Conservation (phyloP, 2,888 invertebrate species). For the Volucella bombylans region DNA sequence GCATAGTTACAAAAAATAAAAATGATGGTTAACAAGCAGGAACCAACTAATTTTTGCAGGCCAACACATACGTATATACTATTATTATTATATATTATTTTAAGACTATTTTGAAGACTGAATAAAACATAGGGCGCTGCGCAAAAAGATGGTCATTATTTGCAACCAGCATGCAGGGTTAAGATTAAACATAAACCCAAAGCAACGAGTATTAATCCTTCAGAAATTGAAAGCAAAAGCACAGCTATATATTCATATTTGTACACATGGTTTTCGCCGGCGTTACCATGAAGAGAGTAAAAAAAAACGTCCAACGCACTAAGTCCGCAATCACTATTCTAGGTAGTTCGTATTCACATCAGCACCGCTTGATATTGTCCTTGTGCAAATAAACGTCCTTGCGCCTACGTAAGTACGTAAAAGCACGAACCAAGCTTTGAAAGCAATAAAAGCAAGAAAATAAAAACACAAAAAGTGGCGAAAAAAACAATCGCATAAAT, state of each 20-base stretch:
- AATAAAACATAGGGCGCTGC: constrained; percentile 8
- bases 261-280: not conserved
- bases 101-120: too few relatives aligned
- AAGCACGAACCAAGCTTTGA: constrained; percentile 3
- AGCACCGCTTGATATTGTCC: not conserved
- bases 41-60: too few relatives aligned
- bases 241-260: not conserved
- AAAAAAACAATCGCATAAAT: constrained; percentile 15
- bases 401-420: constrained; percentile 13
- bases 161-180: not conserved
- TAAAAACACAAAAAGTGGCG: not conserved
- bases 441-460: not conserved
- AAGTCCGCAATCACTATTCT: not conserved
- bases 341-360: not conserved
- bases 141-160: not conserved
- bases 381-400: not conserved
- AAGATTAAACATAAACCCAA: constrained; percentile 15
- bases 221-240: not conserved
- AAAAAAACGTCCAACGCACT: constrained; percentile 3
- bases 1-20: too few relatives aligned
- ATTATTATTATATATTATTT: too few relatives aligned
- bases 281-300: not conserved
- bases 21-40: too few relatives aligned
- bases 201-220: constrained; percentile 20
- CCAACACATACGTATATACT: too few relatives aligned